Evolutionary conservation across 1,140 invertebrate genomes (phyloP).

Genomic region (Drosophila rhopaloa): DNA sequence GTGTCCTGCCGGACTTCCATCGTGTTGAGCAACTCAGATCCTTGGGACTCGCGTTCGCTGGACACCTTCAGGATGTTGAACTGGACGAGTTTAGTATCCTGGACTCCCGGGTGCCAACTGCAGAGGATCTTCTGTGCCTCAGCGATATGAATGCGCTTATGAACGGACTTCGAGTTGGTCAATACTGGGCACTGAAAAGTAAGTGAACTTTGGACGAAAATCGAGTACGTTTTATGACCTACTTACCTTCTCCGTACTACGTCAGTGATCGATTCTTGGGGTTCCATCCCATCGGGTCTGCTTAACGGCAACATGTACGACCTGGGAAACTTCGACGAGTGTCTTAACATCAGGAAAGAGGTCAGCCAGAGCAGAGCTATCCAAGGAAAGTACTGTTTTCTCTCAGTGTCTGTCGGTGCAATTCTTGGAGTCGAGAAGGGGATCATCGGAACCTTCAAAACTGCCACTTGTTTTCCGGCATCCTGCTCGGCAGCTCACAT

Average conservation of each 20-base stretch:
- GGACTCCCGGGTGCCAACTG: not conserved
- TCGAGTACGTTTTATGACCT: not conserved
- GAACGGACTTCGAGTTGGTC: not conserved
- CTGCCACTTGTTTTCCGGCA: slow-evolving; percentile 22
- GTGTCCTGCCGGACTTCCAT: slow-evolving; percentile 4
- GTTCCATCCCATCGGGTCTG: slow-evolving; percentile 25
- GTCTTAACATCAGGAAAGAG: slow-evolving; percentile 25
- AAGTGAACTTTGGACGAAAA: not conserved
- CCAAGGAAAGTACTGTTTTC: slow-evolving; percentile 52
- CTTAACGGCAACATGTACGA: slow-evolving; percentile 31
- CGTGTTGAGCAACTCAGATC: slow-evolving; percentile 8
- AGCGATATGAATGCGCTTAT: slow-evolving; percentile 9
- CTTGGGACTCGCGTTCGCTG: slow-evolving; percentile 11
- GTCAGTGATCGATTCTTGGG: slow-evolving; percentile 64
- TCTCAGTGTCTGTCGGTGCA: not conserved
- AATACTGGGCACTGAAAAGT: slow-evolving; percentile 36
- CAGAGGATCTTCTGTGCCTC: slow-evolving; percentile 12
- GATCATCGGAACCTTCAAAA: not conserved
- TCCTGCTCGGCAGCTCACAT: slow-evolving; percentile 26
- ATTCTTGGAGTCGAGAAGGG: not conserved
- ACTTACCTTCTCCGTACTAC: not conserved
- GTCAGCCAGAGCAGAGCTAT: slow-evolving; percentile 4
- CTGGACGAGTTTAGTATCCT: not conserved
- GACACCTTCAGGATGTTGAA: slow-evolving; percentile 10
- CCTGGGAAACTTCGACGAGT: slow-evolving; percentile 64